phyloP scores from a whole-genome alignment of 2,113 vertebrate species.

The Dryoscopus gambensis region DNA sequence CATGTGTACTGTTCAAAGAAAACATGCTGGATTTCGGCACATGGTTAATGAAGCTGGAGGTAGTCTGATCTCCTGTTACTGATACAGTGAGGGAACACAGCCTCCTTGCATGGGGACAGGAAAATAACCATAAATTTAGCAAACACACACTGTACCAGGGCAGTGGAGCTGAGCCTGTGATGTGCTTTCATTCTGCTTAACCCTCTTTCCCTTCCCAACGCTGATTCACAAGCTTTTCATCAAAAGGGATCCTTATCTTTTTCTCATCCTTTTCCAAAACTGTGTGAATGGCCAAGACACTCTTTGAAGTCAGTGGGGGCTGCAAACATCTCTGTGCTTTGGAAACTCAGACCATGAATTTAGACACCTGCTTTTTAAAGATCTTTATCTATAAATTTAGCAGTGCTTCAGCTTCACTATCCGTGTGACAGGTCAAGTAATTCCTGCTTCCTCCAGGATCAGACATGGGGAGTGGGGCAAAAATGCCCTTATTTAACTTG shows the following conservation, averaged over 20 bases:
- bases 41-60: neutral
- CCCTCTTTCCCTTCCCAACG: neutral
- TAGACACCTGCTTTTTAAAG: neutral
- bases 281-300: neutral
- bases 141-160: neutral
- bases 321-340: neutral
- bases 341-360: neutral
- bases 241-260: neutral
- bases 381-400: neutral
- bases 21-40: neutral
- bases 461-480: neutral
- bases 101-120: neutral
- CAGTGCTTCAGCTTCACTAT: neutral
- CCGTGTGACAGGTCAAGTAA: neutral
- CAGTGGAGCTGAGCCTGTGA: neutral
- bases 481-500: neutral
- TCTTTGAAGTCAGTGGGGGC: neutral
- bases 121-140: neutral
- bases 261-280: neutral
- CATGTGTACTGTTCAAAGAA: neutral
- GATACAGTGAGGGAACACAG: neutral
- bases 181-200: neutral
- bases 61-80: neutral
- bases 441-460: neutral
- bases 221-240: neutral